Base-by-base conservation (phyloP, 2,797 vertebrate species). In the Cirrhinus mrigala region DNA sequence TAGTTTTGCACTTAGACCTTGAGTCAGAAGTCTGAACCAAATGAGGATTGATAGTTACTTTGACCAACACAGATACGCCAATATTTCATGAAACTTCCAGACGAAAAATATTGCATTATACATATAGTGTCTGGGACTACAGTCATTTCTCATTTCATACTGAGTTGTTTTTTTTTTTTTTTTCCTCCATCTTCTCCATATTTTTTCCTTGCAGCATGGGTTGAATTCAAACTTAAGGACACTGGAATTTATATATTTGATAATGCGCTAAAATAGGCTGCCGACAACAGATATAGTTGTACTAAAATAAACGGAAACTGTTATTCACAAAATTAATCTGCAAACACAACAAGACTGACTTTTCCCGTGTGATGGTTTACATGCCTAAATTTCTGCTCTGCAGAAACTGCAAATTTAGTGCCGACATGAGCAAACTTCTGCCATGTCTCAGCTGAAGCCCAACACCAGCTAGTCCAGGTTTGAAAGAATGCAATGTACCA, bases 401-500 rank as follows among this genome's bases (percentile, higher is more conserved):
- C 50, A 52, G 46, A 44, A 46, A 15, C 22, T 86, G 87, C 58
- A 81, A 24, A 79, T 58, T 78, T 56, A 83, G 20, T 77, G 40
- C 48, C 29, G 20, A 78, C 76, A 40, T 29, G 58, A 52, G 68
- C 80, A 78, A 44, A 80, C 70, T 37, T 29, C 37, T 80, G 46
- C 54, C 52, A 27, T 27, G 48, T 84, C 81, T 84, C 56, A 56
- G 58, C 64, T 74, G 85, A 85, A 75, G 54, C n/a, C 27, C 24
- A 81, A 66, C 76, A 70, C 69, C 60, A 69, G 54, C 73, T 24
- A 81, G 62, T 48, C 44, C 52, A 40, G 37, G 54, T 79, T 37
- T 86, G 33, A 68, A 60, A 66, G 71, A 85, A 86, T 71, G 60
- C 62, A 73, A 69, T 83, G 33, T 81, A 85, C 71, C 73, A 66